A percentile compares a stretch with the other conserved stretches of the same genome.
Conservation (phyloP, 1,140 invertebrate species). For the Hyles vespertilio region DNA sequence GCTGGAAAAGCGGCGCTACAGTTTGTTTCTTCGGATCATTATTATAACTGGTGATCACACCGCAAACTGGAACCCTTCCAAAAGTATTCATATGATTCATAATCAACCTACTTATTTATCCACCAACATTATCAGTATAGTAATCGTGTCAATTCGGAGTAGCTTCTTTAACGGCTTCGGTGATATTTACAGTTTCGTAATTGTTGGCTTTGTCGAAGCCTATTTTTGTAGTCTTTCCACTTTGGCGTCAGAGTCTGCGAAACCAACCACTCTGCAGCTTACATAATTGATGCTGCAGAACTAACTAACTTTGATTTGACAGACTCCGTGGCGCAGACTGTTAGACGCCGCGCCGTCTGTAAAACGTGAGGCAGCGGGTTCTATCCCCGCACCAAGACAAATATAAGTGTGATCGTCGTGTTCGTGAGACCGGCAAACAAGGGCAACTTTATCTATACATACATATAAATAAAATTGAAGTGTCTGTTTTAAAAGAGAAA, state of each 20-base stretch:
- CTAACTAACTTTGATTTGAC: too few species aligned
- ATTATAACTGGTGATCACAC: constrained; percentile 2
- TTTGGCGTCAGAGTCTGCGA: constrained; percentile 7
- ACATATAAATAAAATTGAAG: too few species aligned
- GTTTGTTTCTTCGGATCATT: neutral
- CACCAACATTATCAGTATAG: constrained; percentile 19
- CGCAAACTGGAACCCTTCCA: constrained; percentile 15
- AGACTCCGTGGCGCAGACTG: too few species aligned
- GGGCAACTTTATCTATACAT: too few species aligned
- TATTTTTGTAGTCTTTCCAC: constrained; percentile 10
- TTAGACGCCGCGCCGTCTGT: too few species aligned
- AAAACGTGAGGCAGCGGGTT: too few species aligned
- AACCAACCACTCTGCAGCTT: constrained; percentile 7
- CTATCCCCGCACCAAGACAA: too few species aligned
- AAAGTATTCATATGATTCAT: constrained; percentile 14
- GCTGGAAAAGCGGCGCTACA: constrained; percentile 10
- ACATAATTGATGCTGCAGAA: too few species aligned
- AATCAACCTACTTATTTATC: constrained; percentile 14
- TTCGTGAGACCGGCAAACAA: too few species aligned
- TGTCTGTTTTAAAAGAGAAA: too few species aligned
- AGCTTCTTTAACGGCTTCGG: constrained; percentile 11
- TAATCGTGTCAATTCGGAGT: constrained; percentile 10
- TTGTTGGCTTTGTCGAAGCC: constrained; percentile 15
- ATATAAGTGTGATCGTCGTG: too few species aligned
- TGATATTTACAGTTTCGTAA: constrained; percentile 14